Conservation (phyloP, 1,140 invertebrate species). For the Aethina tumida region DNA sequence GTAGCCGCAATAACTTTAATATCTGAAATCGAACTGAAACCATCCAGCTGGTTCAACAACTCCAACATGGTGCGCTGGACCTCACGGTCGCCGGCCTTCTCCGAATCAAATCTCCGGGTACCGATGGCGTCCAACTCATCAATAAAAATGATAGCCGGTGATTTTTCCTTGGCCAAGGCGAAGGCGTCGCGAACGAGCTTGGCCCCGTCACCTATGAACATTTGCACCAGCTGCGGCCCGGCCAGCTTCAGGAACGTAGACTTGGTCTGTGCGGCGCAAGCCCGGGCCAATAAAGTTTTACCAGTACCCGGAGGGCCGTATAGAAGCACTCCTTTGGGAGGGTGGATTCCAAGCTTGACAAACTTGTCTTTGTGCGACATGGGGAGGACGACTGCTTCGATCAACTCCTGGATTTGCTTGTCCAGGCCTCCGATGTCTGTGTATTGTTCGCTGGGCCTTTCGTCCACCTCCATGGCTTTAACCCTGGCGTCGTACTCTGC, state of each 20-base stretch:
- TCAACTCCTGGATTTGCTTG: constrained; percentile 92
- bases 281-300: no score
- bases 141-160: constrained; percentile 98
- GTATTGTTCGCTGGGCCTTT: constrained; percentile 96
- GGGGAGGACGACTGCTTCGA: constrained; percentile 95
- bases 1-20: constrained; percentile 98
- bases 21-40: constrained; percentile 93
- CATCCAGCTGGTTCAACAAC: constrained; percentile 94
- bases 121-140: constrained; percentile 96
- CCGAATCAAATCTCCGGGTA: constrained; percentile 97
- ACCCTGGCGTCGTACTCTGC: constrained; percentile 97
- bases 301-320: no score
- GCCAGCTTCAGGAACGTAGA: constrained; percentile 80
- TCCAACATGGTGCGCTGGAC: constrained; percentile 99
- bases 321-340: no score
- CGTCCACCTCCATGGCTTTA: constrained; percentile 99
- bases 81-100: no score
- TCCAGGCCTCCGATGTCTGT: constrained; percentile 97
- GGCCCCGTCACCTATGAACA: constrained; percentile 97
- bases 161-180: constrained; percentile 96
- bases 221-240: constrained; percentile 97
- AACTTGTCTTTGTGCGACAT: constrained; percentile 99
- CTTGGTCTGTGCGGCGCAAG: no score
- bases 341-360: constrained; percentile 94
- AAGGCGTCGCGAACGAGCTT: constrained; percentile 98